Evolutionary conservation across 2,888 invertebrate species (phyloP).

Genomic region (Amphipoea lucens): DNA sequence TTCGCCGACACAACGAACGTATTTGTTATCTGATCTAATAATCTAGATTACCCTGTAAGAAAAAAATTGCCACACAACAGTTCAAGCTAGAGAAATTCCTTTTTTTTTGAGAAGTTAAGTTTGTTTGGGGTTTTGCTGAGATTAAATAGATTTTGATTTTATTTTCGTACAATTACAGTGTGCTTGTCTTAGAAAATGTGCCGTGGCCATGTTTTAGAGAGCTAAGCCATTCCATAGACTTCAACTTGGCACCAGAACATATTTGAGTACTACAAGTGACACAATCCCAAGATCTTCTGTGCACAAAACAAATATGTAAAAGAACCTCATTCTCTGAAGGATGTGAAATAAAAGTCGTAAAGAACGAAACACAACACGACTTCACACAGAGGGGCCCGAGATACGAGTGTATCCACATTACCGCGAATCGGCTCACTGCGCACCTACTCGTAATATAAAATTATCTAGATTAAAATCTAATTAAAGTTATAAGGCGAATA

Average conservation of each 20-base stretch:
- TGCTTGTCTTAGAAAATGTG: not conserved
- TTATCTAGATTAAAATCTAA: slow-evolving; percentile 59
- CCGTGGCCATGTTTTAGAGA: not conserved
- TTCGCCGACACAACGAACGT: slow-evolving; percentile 5
- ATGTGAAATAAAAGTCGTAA: not conserved
- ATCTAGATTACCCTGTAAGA: slow-evolving; percentile 33
- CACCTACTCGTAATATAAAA: slow-evolving; percentile 18
- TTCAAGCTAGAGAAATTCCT: not conserved
- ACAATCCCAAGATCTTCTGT: not conserved
- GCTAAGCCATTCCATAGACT: not conserved
- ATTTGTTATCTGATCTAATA: slow-evolving; percentile 44
- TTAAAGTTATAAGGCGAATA: slow-evolving; percentile 47
- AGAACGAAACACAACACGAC: slow-evolving; percentile 27
- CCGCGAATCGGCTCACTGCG: not conserved
- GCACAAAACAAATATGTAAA: slow-evolving; percentile 9
- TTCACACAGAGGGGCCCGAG: not conserved
- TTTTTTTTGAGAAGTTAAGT: not conserved
- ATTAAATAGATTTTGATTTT: not conserved
- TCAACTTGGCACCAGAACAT: not conserved
- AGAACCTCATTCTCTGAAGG: not conserved
- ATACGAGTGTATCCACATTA: slow-evolving; percentile 15
- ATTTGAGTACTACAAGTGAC: not conserved
- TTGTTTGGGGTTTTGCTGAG: not conserved
- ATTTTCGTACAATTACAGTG: not conserved
- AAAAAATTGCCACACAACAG: slow-evolving; percentile 14